Base-by-base conservation (phyloP, 2,888 invertebrate genomes). In the Drosophila picticornis region DNA sequence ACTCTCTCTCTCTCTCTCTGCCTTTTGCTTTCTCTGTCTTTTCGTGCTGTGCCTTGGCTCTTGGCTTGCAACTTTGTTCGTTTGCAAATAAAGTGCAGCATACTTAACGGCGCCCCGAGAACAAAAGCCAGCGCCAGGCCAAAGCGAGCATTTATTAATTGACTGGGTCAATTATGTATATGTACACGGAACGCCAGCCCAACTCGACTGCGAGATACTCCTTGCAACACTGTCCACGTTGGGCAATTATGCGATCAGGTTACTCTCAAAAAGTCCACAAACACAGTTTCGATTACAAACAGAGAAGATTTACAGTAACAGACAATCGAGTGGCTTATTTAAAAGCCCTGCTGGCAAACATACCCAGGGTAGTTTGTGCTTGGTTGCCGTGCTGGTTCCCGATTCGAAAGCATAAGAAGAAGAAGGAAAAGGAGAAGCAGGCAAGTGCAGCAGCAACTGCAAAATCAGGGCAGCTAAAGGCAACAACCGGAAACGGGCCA, bases 141-240 rank as follows among this genome's bases (percentile, higher is more conserved):
- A 80, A 68, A 70, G 75, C 64, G 65, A 68, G 79, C 72, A 80
- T 81, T 84, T 84, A 80, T 84, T 84, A 84, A 87, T 84, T 84
- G 87, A 80, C 84, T 76, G 84, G 76, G 70, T 80, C 79, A 80
- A 80, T 80, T 80, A 75, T 25, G 16, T 29, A 19, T 38, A 34
- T 19, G 40, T n/a, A 61, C 38, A 48, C 11, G n/a, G 48, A 40
- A 32, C 19, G 32, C 27, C 13, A n/a, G 46, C 11, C 38, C 43
- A 27, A 34, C 29, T 1, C 53, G 31, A 19, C 38, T 0, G 32
- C 4, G 1, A 11, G 13, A 67, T 73, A 67, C 67, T 43, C 60
- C 46, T 10, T 16, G 50, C 1, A n/a, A 32, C 16, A 16, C 9
- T 46, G 25, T 25, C 27, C 46, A 25, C 16, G 16, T 16, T 25